phyloP scores from a whole-genome alignment of 2,113 vertebrate species.

The Cyphomyrus discorhynchus region DNA sequence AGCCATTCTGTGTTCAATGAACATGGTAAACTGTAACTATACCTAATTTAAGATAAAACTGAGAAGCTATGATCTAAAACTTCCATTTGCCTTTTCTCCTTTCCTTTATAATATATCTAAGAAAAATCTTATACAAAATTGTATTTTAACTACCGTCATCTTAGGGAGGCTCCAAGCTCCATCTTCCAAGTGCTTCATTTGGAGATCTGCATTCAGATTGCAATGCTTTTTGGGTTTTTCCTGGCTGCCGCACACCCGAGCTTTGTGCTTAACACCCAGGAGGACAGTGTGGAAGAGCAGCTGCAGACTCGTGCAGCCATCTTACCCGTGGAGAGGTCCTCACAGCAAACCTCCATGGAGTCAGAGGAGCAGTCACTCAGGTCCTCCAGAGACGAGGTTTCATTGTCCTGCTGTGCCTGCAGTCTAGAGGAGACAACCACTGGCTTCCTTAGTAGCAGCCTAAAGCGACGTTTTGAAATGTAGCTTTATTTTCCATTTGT shows the following conservation, averaged over 20 bases:
- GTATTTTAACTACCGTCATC: neutral
- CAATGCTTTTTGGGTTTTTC: neutral
- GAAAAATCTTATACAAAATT: neutral
- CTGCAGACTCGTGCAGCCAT: neutral
- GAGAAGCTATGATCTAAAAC: neutral
- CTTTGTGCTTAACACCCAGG: too few relatives aligned
- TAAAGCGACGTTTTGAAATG: neutral
- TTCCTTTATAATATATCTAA: neutral
- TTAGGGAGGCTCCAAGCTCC: neutral
- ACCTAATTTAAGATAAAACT: neutral
- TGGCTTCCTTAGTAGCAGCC: neutral
- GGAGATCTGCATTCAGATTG: neutral
- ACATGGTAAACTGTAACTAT: neutral
- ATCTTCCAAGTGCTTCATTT: neutral
- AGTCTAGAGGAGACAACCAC: constrained; percentile 36
- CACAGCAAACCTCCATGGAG: constrained; percentile 64
- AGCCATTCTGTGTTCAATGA: neutral
- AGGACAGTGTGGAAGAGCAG: neutral
- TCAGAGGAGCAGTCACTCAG: constrained; percentile 65
- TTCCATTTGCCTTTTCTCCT: neutral
- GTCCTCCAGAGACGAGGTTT: constrained; percentile 49
- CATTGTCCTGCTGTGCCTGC: constrained; percentile 38
- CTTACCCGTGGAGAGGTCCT: constrained; percentile 55
- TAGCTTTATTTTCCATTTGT: neutral
- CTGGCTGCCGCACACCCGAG: neutral